Conservation (phyloP, 2,888 invertebrate species). For the Onthophagus sagittarius region DNA sequence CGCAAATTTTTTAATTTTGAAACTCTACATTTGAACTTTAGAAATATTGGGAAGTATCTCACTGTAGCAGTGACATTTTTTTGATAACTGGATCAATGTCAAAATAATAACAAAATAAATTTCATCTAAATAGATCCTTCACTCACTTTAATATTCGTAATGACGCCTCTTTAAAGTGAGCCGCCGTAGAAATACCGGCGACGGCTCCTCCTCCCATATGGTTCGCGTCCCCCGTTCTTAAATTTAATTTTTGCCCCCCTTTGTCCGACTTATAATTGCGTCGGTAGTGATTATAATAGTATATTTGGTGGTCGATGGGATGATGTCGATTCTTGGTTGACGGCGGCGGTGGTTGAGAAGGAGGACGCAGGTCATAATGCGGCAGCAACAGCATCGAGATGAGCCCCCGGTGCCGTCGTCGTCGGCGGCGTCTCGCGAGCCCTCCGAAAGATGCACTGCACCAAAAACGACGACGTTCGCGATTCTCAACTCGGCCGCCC, state of each 20-base stretch:
- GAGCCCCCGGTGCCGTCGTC: constrained; percentile 34
- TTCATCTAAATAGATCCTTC: background rate
- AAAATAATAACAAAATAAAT: too few relatives aligned
- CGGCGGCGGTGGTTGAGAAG: constrained; percentile 11
- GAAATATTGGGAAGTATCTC: constrained; percentile 14
- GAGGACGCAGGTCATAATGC: constrained; percentile 38
- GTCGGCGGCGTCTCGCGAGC: constrained; percentile 25
- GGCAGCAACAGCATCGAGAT: constrained; percentile 45
- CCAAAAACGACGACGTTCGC: constrained; percentile 26
- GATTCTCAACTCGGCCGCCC: constrained; percentile 12
- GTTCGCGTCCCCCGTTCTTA: background rate
- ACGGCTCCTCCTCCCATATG: constrained; percentile 5
- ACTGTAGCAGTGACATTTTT: constrained; percentile 6
- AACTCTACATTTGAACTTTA: constrained; percentile 24
- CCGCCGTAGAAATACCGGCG: background rate
- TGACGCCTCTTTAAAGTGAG: background rate
- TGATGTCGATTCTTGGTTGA: constrained; percentile 11
- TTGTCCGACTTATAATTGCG: too few relatives aligned
- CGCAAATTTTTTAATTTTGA: constrained; percentile 15
- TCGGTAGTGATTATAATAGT: too few relatives aligned
- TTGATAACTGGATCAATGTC: background rate
- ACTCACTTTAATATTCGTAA: background rate
- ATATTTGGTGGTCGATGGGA: too few relatives aligned
- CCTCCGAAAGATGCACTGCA: constrained; percentile 25
- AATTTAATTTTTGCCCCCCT: background rate